Evolutionary conservation across 2,113 vertebrate genomes (phyloP).

Genomic region (Nothobranchius furzeri): DNA sequence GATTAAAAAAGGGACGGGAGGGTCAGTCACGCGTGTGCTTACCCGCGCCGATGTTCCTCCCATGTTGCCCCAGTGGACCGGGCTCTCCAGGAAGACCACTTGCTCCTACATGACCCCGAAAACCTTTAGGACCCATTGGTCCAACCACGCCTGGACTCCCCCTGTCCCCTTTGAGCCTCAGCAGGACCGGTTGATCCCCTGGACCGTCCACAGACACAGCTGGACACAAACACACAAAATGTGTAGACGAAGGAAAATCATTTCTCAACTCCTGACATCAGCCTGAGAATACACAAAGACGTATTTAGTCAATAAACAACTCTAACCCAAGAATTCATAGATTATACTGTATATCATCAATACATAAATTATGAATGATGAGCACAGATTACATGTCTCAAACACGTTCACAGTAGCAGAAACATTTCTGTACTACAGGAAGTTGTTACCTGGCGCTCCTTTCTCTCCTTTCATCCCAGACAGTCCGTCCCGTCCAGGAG

Average conservation of each 20-base stretch:
- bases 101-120: conserved; percentile 55
- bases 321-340: too few species aligned
- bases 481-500: conserved; percentile 78
- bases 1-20: too few species aligned
- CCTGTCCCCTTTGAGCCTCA: conserved; percentile 58
- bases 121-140: conserved; percentile 66
- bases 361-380: too few species aligned
- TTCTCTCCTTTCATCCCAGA: conserved; percentile 79
- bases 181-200: not conserved
- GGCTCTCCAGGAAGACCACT: conserved; percentile 43
- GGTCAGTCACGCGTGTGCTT: conserved; percentile 1
- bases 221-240: conserved; percentile 15
- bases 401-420: too few species aligned
- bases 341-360: too few species aligned
- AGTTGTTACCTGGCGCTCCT: conserved; percentile 83
- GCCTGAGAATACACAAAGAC: too few species aligned
- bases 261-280: too few species aligned
- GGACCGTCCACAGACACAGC: not conserved
- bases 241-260: too few species aligned
- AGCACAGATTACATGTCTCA: too few species aligned
- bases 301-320: too few species aligned
- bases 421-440: not conserved
- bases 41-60: not conserved
- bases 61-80: conserved; percentile 32
- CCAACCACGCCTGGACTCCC: conserved; percentile 77